Base-by-base conservation (phyloP, 2,797 vertebrate genomes). In the Cichlasoma orientale region DNA sequence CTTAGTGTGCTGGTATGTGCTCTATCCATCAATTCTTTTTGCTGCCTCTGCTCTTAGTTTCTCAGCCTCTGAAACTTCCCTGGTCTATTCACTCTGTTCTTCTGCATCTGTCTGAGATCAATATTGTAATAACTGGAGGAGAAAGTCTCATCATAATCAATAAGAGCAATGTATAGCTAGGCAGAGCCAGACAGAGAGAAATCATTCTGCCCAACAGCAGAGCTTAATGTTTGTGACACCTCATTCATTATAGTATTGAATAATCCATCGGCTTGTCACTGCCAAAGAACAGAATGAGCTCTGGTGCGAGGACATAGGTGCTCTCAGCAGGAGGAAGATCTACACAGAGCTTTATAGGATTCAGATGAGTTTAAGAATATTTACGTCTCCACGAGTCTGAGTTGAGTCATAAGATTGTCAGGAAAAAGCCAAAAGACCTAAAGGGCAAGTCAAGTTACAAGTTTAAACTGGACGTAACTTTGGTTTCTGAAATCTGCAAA, bases 91-190 rank as follows among this genome's bases (percentile, higher is more conserved):
- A 7, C 74, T 81, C 73, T 53, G 75, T 77, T 89, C 88, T 77
- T 87, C 75, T 80, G 80, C 83, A 84, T 89, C 89, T 86, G 83
- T 87, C 66, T 71, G 50, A 75, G 88, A 94, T 95, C 93, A 88
- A 94, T 95, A 95, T 92, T 94, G 91, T 93, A 95, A 93, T 94
- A 94, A 93, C 87, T 86, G 82, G 85, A 93, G 91, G 88, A 93
- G 89, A 88, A 83, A 82, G 92, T 79, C 90, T 92, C 89, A 94
- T 94, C 90, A 82, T 93, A 93, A 95, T 95, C 94, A 90, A 95
- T 95, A 93, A 85, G 70, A 73, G 85, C 87, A 85, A 89, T 80
- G 85, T 92, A 91, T 88, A 79, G 92, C 88, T 27, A 75, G 80
- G 86, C 82, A 83, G 86, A 86, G 89, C 85, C 84, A 89, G 92